Percentiles rank a stretch among this genome's conserved stretches.
Evolutionary conservation across 2,797 vertebrate genomes (phyloP).

Genomic region (Arctocebus calabarensis): DNA sequence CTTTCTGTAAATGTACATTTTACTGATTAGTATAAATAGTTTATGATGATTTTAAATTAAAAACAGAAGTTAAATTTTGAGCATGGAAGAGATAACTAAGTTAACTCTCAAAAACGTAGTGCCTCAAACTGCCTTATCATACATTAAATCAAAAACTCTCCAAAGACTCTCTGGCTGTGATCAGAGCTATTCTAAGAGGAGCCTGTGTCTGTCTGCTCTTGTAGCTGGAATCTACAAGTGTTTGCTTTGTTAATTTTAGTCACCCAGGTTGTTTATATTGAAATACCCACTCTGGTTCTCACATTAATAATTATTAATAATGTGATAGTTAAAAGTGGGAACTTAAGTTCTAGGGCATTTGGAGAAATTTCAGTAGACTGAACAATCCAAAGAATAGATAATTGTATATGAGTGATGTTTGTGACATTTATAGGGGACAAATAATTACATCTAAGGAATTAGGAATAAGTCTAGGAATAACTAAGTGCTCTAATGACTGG

Average conservation of each 20-base stretch:
- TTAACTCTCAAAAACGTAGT: conserved; percentile 68
- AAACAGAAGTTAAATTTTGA: conserved; percentile 76
- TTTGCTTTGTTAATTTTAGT: conserved; percentile 65
- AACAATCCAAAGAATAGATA: conserved; percentile 2
- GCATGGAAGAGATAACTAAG: conserved; percentile 70
- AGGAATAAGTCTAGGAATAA: background rate
- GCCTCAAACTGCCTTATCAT: conserved; percentile 71
- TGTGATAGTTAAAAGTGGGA: conserved; percentile 9
- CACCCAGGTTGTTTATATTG: background rate
- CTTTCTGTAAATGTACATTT: conserved; percentile 75
- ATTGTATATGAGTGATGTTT: background rate
- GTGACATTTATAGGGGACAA: background rate
- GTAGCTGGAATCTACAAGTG: background rate
- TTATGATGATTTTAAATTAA: conserved; percentile 79
- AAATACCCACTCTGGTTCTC: background rate
- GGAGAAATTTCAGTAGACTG: conserved; percentile 38
- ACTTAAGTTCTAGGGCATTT: conserved; percentile 35
- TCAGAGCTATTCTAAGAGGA: conserved; percentile 54
- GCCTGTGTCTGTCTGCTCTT: conserved; percentile 20
- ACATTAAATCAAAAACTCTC: conserved; percentile 56
- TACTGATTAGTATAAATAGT: conserved; percentile 77
- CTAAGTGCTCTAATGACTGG: background rate
- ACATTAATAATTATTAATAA: conserved; percentile 55
- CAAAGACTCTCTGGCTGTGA: conserved; percentile 59
- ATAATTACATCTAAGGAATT: conserved; percentile 10